phyloP scores from a whole-genome alignment of 2,888 invertebrate genomes.

The Tenthredo livida region DNA sequence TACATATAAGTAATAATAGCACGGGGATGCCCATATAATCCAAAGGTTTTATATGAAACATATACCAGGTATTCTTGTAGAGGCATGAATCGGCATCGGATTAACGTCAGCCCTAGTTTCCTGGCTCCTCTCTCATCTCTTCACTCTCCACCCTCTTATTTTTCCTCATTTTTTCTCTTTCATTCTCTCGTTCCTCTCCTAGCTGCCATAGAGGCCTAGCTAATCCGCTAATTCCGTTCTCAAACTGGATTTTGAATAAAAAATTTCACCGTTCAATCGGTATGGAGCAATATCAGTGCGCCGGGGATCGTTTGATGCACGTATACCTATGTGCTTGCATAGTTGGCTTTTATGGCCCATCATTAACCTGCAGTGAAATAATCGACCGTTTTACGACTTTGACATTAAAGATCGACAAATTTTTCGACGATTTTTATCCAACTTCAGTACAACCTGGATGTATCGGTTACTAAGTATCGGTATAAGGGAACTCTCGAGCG shows the following conservation, averaged over 20 bases:
- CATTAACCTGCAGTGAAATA: slow-evolving; percentile 26
- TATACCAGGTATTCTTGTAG: slow-evolving; percentile 43
- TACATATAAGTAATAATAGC: slow-evolving; percentile 53
- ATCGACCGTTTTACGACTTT: slow-evolving; percentile 23
- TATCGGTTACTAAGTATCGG: slow-evolving; percentile 52
- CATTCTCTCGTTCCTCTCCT: slow-evolving; percentile 12
- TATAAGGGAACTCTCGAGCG: slow-evolving; percentile 32
- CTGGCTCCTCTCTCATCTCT: slow-evolving; percentile 54
- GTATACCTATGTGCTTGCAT: neutral
- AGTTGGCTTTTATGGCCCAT: slow-evolving; percentile 43
- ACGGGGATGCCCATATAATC: slow-evolving; percentile 33
- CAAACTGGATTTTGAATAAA: slow-evolving; percentile 58
- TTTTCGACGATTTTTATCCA: neutral
- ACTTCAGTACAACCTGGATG: neutral
- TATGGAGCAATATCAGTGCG: neutral
- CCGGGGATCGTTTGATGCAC: slow-evolving; percentile 45
- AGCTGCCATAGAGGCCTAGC: slow-evolving; percentile 55
- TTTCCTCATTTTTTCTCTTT: neutral
- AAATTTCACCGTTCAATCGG: neutral
- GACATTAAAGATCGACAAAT: neutral
- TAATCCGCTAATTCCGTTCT: slow-evolving; percentile 75
- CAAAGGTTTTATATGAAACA: slow-evolving; percentile 40
- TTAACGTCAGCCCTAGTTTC: slow-evolving; percentile 56
- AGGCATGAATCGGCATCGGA: slow-evolving; percentile 60
- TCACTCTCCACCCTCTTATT: slow-evolving; percentile 47